These are phyloP conservation scores for Aphidius ervi DNA, from an alignment of 1,140 invertebrate genomes.

Conservation along the genomic window DNA sequence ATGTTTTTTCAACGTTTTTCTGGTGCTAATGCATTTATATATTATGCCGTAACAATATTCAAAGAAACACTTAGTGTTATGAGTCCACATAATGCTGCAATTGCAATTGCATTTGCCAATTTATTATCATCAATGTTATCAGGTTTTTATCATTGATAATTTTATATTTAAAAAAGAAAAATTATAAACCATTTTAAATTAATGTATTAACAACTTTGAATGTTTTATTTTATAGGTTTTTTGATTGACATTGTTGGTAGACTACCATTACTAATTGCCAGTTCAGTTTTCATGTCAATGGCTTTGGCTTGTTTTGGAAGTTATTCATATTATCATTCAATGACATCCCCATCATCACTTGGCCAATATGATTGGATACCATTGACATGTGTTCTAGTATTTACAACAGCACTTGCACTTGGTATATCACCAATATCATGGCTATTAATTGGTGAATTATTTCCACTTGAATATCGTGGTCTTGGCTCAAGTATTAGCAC, in stretches of 20 bases:
- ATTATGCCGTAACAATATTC: slow-evolving; percentile 78
- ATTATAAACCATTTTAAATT: neutral
- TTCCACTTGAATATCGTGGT: slow-evolving; percentile 79
- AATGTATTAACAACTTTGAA: neutral
- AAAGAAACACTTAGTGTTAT: slow-evolving; percentile 71
- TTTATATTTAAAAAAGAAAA: slow-evolving; percentile 12
- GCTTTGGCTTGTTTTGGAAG: slow-evolving; percentile 75
- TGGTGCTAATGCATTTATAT: slow-evolving; percentile 77
- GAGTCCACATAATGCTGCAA: slow-evolving; percentile 77
- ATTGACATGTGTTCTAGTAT: slow-evolving; percentile 73
- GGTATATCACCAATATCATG: slow-evolving; percentile 88
- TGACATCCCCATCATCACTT: slow-evolving; percentile 40
- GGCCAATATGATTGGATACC: slow-evolving; percentile 74
- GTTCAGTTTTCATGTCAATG: slow-evolving; percentile 76
- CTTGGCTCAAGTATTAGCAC: slow-evolving; percentile 79
- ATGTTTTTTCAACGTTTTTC: slow-evolving; percentile 84
- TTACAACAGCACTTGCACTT: slow-evolving; percentile 79
- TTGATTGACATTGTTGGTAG: slow-evolving; percentile 76
- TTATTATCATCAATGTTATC: slow-evolving; percentile 73
- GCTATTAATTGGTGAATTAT: slow-evolving; percentile 82
- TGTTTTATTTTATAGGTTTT: slow-evolving; percentile 50
- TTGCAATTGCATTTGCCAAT: slow-evolving; percentile 74
- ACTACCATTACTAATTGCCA: slow-evolving; percentile 72
- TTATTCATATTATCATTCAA: slow-evolving; percentile 65
- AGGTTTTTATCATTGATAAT: slow-evolving; percentile 37